Base-by-base conservation (phyloP, 2,888 invertebrate species). In the Scaptomyza polygonia region DNA sequence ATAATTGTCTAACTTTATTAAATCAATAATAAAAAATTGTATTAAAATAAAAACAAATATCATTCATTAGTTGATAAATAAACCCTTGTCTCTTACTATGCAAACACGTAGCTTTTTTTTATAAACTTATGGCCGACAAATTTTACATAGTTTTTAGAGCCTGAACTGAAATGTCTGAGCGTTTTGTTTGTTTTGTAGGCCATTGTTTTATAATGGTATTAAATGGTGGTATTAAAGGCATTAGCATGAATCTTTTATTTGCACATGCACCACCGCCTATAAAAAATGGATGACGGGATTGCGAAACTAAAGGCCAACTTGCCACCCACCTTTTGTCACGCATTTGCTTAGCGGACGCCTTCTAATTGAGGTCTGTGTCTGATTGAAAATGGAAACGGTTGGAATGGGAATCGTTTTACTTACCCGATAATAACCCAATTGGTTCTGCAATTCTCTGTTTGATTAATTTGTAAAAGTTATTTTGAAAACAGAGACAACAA, bases 221-320 rank as follows among this genome's bases (percentile, higher is more conserved):
- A 88, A 77, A 59, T 58, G 67, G 67, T 65, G 75, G 77, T 55
- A 66, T 87, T 86, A 86, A 79, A 72, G 77, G 78, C 67, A 80
- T 85, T 85, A 72, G 59, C 79, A 78, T 75, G 82, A 88, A 88
- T 86, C 80, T 78, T 69, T 77, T 77, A 76, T 83, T 85, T 73
- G 67, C 67, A 59, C 68, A 71, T 59, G 48, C 32, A n/a, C n/a
- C n/a, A n/a, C n/a, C n/a, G n/a, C n/a, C n/a, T n/a, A n/a, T n/a
- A n/a, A n/a, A n/a, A n/a, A 39, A 39, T 39, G 16, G 61, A 43
- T n/a, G 47, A 64, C 27, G 30, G 66, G 8, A 49, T 47, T 36
- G 42, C n/a, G 32, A 48, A 48, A 48, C 44, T 29, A 25, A 39
- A 45, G 30, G 21, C 45, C 40, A 32, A n/a, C n/a, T 29, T 18